phyloP scores from a whole-genome alignment of 1,140 invertebrate species.

The Venturia canescens region DNA sequence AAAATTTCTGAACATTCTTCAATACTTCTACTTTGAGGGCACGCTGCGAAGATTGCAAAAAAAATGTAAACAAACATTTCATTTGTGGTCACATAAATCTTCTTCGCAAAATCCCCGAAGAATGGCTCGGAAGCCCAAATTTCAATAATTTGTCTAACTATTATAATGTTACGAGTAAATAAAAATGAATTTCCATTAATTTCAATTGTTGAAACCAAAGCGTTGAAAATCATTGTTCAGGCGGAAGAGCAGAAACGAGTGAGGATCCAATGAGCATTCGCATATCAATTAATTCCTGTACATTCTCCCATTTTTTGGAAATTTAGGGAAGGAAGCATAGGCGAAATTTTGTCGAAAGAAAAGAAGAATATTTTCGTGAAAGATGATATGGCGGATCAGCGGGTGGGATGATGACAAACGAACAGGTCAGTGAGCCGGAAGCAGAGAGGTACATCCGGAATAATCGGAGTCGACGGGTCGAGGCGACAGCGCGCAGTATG shows the following conservation, averaged over 20 bases:
- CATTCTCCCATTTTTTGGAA: neutral
- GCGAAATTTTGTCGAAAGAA: neutral
- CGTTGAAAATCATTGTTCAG: too few species aligned
- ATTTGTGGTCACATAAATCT: too few species aligned
- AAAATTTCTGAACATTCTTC: too few species aligned
- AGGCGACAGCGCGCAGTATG: constrained; percentile 42
- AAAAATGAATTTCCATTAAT: too few species aligned
- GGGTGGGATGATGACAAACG: constrained; percentile 38
- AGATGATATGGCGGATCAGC: neutral
- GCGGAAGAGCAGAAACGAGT: neutral
- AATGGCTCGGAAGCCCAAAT: too few species aligned
- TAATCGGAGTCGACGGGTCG: constrained; percentile 64
- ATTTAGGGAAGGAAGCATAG: constrained; percentile 23
- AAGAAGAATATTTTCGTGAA: constrained; percentile 7
- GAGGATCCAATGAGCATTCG: neutral
- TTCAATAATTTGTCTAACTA: too few species aligned
- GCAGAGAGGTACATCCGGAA: constrained; percentile 56
- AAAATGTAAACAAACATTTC: too few species aligned
- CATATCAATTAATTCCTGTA: neutral
- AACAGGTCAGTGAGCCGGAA: constrained; percentile 58
- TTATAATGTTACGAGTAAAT: too few species aligned
- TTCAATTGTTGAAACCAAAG: too few species aligned
- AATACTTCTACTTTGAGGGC: too few species aligned
- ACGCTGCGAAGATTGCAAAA: too few species aligned
- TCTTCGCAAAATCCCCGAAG: too few species aligned